Evolutionary conservation across 2,113 vertebrate species (phyloP).

Genomic region (Scopus umbretta): DNA sequence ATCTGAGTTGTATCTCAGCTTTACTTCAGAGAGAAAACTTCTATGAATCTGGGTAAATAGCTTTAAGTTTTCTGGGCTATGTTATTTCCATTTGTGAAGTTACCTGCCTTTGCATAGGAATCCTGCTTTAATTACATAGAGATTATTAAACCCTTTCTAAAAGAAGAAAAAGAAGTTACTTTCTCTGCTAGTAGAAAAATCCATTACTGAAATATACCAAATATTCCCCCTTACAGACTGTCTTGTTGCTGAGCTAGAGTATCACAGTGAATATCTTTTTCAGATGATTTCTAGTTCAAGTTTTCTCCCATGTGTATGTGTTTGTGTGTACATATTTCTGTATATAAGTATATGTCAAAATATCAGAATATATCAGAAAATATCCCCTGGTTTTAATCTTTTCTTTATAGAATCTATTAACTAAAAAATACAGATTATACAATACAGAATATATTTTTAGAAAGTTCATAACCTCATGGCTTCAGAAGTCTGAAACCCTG

Average conservation of each 20-base stretch:
- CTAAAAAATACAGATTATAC: not conserved
- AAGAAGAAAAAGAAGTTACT: not conserved
- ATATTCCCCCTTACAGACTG: not conserved
- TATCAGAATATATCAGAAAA: not conserved
- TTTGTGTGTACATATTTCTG: not conserved
- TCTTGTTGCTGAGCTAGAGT: not conserved
- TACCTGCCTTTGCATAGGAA: not conserved
- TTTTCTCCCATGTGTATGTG: not conserved
- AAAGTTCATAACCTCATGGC: not conserved
- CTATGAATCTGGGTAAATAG: not conserved
- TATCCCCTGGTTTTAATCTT: not conserved
- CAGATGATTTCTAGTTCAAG: not conserved
- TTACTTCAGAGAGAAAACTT: not conserved
- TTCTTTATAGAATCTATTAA: not conserved
- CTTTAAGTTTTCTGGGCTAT: not conserved
- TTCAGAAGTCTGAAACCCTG: not conserved
- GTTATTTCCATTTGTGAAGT: not conserved
- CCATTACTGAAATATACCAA: not conserved
- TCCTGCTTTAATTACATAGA: not conserved
- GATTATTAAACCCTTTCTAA: not conserved
- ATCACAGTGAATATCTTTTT: not conserved
- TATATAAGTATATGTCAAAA: not conserved
- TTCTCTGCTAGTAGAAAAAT: not conserved
- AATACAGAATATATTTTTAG: not conserved
- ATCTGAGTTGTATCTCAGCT: not conserved